Evolutionary conservation across 2,888 invertebrate genomes (phyloP).

Genomic region (Timema podura): DNA sequence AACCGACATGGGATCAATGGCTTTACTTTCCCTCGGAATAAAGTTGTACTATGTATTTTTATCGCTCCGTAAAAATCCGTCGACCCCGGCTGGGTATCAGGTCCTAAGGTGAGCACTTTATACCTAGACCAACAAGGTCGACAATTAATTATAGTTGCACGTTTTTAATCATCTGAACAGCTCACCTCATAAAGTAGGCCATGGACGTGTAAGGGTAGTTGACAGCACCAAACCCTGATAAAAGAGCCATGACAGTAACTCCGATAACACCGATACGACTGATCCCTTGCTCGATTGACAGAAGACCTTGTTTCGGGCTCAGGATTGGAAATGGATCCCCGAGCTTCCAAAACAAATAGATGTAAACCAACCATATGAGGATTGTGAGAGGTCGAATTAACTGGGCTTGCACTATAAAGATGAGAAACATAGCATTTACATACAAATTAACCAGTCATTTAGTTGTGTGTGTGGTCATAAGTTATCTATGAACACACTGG

Average conservation of each 20-base stretch:
- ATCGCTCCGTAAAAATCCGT: too few relatives aligned
- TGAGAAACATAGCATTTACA: too few relatives aligned
- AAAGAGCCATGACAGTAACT: slow-evolving; percentile 96
- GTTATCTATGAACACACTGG: too few relatives aligned
- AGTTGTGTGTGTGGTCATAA: too few relatives aligned
- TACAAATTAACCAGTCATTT: too few relatives aligned
- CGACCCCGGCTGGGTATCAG: too few relatives aligned
- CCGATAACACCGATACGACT: slow-evolving; percentile 98
- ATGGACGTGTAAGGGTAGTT: slow-evolving; percentile 99
- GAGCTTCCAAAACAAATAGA: slow-evolving; percentile 97
- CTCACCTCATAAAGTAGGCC: slow-evolving; percentile 88
- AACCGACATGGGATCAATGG: too few relatives aligned
- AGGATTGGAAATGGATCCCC: slow-evolving; percentile 98
- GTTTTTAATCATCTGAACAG: background rate
- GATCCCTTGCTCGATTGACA: slow-evolving; percentile 88
- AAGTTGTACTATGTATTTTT: too few relatives aligned
- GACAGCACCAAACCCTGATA: slow-evolving; percentile 99
- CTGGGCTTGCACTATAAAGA: slow-evolving; percentile 62
- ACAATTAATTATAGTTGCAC: too few relatives aligned
- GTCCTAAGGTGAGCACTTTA: too few relatives aligned
- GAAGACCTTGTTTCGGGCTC: slow-evolving; percentile 90
- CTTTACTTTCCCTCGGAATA: too few relatives aligned
- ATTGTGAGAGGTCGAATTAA: slow-evolving; percentile 76
- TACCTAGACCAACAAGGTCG: too few relatives aligned
- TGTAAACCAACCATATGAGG: slow-evolving; percentile 82